Evolutionary conservation across 2,113 vertebrate species (phyloP).

Genomic region (Hippocampus abdominalis): DNA sequence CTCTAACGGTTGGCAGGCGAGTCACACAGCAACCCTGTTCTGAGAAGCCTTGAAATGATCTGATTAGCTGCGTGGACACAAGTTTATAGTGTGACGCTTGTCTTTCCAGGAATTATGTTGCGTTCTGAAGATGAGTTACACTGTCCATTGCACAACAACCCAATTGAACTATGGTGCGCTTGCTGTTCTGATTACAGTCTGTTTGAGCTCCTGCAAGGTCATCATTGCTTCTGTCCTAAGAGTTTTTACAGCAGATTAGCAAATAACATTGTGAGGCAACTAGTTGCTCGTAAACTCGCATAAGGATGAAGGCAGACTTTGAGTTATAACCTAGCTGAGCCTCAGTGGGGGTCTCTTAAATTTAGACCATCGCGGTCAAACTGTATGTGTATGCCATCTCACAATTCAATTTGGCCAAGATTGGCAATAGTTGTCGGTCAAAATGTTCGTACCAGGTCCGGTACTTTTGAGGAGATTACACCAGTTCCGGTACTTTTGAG

Average conservation of each 20-base stretch:
- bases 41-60: conserved; percentile 1
- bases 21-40: conserved; percentile 3
- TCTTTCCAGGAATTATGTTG: conserved; percentile 9
- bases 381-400: not conserved
- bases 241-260: not conserved
- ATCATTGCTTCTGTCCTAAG: conserved; percentile 3
- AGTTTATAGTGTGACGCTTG: not conserved
- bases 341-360: not conserved
- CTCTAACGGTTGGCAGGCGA: conserved; percentile 7
- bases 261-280: not conserved
- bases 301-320: not conserved
- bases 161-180: conserved; percentile 2
- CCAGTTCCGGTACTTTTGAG: not conserved
- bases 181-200: conserved; percentile 5
- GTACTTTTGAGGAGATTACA: not conserved
- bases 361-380: not conserved
- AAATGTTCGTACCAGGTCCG: not conserved
- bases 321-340: not conserved
- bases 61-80: not conserved
- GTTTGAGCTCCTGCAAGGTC: conserved; percentile 19
- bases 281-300: not conserved
- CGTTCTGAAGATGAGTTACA: conserved; percentile 6
- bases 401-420: not conserved
- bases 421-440: too few relatives aligned
- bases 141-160: conserved; percentile 2